A percentile compares a stretch with the other conserved stretches of the same genome.
These are phyloP conservation scores for Rhynchotus rufescens DNA, from an alignment of 2,797 vertebrate genomes.

Conservation along the genomic window DNA sequence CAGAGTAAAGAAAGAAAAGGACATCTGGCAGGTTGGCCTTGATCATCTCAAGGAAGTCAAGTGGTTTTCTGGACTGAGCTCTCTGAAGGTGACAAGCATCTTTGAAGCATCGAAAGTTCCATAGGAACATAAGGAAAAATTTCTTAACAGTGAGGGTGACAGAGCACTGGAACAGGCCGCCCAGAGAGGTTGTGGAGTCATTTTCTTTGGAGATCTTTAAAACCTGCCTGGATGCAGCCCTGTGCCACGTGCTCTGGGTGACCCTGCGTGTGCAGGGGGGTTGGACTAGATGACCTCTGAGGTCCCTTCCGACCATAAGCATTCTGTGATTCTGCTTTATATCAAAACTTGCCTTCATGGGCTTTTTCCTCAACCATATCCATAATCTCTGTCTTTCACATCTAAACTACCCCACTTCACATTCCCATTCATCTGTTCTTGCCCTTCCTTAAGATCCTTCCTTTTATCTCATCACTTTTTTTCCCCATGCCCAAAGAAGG, in stretches of 20 bases:
- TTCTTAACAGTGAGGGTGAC: no score
- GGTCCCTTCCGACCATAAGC: no score
- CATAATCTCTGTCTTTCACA: conserved; percentile 14
- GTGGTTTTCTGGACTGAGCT: not conserved
- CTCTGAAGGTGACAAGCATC: not conserved
- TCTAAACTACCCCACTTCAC: not conserved
- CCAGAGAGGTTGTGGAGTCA: no score
- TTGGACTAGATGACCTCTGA: no score
- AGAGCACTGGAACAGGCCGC: no score
- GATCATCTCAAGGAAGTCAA: not conserved
- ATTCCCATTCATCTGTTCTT: not conserved
- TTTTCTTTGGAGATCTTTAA: no score
- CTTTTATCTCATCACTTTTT: conserved; percentile 16
- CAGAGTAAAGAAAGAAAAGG: not conserved
- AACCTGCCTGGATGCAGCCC: no score
- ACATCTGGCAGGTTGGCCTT: not conserved
- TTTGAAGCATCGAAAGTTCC: no score
- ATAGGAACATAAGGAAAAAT: no score
- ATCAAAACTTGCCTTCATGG: not conserved
- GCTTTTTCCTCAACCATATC: not conserved
- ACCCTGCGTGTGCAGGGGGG: no score
- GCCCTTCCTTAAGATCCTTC: not conserved
- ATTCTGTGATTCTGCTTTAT: not conserved
- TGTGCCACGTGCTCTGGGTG: no score
- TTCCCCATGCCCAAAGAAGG: not conserved